These are phyloP conservation scores for Ophioderma brevispina DNA, from an alignment of 35 echinoderm and acorn worm species.

Conservation along the genomic window DNA sequence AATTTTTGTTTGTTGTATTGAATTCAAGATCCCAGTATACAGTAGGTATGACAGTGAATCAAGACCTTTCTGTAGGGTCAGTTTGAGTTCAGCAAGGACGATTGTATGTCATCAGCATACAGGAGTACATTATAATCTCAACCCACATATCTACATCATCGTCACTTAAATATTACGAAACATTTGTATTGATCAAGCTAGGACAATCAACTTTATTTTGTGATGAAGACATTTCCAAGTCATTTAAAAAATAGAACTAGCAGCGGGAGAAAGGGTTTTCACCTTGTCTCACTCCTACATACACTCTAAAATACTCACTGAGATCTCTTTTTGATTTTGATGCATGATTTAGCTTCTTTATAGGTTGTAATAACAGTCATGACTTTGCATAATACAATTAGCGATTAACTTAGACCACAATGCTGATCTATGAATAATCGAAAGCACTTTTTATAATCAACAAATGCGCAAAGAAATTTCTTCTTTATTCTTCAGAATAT, in stretches of 20 bases:
- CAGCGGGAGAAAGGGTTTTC: constrained; percentile 53
- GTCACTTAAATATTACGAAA: constrained; percentile 26
- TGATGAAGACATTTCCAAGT: constrained; percentile 31
- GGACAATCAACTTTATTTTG: constrained; percentile 19
- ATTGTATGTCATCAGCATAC: constrained; percentile 2
- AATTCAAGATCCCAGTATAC: background rate
- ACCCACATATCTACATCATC: constrained; percentile 42
- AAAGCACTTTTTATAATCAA: constrained; percentile 72
- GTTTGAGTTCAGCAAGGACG: background rate
- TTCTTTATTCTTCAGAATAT: constrained; percentile 17
- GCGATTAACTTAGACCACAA: constrained; percentile 56
- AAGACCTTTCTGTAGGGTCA: background rate
- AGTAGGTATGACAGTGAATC: background rate
- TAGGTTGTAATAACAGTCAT: constrained; percentile 59
- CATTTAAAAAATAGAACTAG: constrained; percentile 54
- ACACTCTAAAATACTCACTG: constrained; percentile 43
- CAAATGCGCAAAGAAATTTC: constrained; percentile 60
- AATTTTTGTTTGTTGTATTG: too few species aligned
- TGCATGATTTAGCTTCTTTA: constrained; percentile 62
- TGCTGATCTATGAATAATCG: constrained; percentile 43
- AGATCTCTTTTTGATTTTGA: constrained; percentile 4
- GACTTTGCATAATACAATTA: constrained; percentile 54
- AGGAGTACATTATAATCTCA: too few species aligned
- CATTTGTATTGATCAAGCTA: background rate
- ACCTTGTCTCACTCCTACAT: constrained; percentile 64